A percentile compares a stretch with the other conserved stretches of the same genome.
These are phyloP conservation scores for Tragelaphus strepsiceros DNA, from an alignment of 2,113 vertebrate genomes.

Conservation along the genomic window DNA sequence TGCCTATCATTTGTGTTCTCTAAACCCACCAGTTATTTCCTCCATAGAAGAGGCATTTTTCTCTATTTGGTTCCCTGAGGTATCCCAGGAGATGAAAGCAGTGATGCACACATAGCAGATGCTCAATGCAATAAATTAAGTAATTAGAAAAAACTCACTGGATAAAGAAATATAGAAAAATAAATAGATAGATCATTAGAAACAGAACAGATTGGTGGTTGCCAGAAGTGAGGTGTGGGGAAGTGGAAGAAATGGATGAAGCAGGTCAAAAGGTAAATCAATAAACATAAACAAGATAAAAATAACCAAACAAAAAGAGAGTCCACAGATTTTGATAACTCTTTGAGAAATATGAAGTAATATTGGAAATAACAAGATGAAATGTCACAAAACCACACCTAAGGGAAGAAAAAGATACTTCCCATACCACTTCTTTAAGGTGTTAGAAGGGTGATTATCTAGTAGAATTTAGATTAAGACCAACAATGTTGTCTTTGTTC, in stretches of 20 bases:
- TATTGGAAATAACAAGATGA: background rate
- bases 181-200: background rate
- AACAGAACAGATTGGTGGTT: background rate
- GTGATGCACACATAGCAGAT: rapidly evolving
- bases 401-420: background rate
- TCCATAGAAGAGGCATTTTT: background rate
- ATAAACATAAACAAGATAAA: background rate
- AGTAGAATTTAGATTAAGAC: background rate
- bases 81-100: background rate
- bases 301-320: background rate
- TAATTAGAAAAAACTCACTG: background rate
- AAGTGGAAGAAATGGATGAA: background rate
- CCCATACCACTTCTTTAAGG: background rate
- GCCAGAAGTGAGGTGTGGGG: background rate
- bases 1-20: background rate
- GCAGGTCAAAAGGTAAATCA: background rate
- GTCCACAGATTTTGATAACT: slow-evolving; percentile 7
- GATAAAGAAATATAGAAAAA: background rate
- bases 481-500: background rate
- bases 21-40: rapidly evolving
- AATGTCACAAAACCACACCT: slow-evolving; percentile 20
- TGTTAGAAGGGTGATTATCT: background rate
- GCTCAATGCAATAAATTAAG: background rate
- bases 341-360: slow-evolving; percentile 28
- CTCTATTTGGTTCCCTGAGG: background rate